Evolutionary conservation across 1,140 invertebrate genomes (phyloP).

Genomic region (Octopus sinensis): DNA sequence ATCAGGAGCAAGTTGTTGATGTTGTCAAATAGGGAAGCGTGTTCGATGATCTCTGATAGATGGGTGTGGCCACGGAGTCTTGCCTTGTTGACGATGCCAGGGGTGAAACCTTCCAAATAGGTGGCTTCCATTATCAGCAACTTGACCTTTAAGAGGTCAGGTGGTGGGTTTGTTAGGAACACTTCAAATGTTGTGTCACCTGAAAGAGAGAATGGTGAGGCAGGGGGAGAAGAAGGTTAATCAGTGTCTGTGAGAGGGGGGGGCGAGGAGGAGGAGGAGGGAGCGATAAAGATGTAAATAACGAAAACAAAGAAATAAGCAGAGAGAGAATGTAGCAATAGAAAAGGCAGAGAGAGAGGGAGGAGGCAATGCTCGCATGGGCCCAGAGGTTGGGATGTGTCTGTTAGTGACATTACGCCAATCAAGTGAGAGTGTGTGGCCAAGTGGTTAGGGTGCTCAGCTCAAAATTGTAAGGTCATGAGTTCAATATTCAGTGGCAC

Average conservation of each 20-base stretch:
- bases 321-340: background rate
- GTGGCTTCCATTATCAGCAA: constrained; percentile 46
- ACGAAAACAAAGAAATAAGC: background rate
- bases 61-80: constrained; percentile 40
- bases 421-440: background rate
- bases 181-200: constrained; percentile 48
- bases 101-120: constrained; percentile 31
- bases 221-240: background rate
- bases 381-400: background rate
- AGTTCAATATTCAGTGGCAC: background rate
- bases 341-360: background rate
- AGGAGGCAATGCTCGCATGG: background rate
- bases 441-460: background rate
- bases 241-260: background rate
- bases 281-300: background rate
- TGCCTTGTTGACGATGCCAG: constrained; percentile 30
- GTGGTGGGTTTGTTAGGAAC: constrained; percentile 36
- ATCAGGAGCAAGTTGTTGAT: constrained; percentile 38
- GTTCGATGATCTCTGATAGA: constrained; percentile 36
- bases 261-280: background rate
- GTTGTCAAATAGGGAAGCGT: constrained; percentile 38
- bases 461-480: background rate
- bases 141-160: constrained; percentile 46
- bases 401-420: background rate
- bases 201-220: constrained; percentile 26